Base-by-base conservation (phyloP, 1,140 invertebrate species). In the Drosophila arizonae region DNA sequence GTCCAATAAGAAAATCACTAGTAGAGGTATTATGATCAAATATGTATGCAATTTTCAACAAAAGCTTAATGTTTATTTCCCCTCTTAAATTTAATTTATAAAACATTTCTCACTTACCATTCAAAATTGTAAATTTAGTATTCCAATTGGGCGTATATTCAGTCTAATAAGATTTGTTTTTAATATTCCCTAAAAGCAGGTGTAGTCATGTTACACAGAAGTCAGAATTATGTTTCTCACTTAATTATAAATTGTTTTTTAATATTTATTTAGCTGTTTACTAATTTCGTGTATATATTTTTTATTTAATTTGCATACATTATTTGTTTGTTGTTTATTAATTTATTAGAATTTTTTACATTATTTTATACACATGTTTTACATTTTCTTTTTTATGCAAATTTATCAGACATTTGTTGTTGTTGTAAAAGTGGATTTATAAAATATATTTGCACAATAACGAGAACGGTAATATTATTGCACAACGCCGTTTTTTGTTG, bases 61-160 rank as follows among this genome's bases (percentile, higher is more conserved):
- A 17, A 17, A 17, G 17, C 17, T 17, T 17, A 17, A 17, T 17
- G 17, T 17, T 17, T 17, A 17, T 0, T 28, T 28, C 30, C 30
- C 43, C 6, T 45, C 4, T 30, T 52, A 26, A n/a, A 63, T 57
- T 3, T 50, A 41, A 26, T 50, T 4, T 51, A 11, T 10, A 26
- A 11, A n/a, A 28, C 13, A n/a, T 41, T 21, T 54, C 1, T 0
- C 4, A 77, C 81, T 79, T 51, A 86, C 81, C 81, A 81, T 79
- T 86, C 66, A 46, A 79, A 87, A 72, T 56, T 41, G 45, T 76
- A 64, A 45, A 67, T 50, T 67, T 56, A 54, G 41, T 84, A 81
- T 64, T 86, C 81, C 81, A 79, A 81, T 72, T 81, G 74, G 78
- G 48, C 46, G 55, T 71, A 45, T 54, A n/a, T 66, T 86, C 81